Percentiles rank a stretch among this genome's conserved stretches.
Conservation (phyloP, 2,888 invertebrate species). For the Ectemnius continuus region DNA sequence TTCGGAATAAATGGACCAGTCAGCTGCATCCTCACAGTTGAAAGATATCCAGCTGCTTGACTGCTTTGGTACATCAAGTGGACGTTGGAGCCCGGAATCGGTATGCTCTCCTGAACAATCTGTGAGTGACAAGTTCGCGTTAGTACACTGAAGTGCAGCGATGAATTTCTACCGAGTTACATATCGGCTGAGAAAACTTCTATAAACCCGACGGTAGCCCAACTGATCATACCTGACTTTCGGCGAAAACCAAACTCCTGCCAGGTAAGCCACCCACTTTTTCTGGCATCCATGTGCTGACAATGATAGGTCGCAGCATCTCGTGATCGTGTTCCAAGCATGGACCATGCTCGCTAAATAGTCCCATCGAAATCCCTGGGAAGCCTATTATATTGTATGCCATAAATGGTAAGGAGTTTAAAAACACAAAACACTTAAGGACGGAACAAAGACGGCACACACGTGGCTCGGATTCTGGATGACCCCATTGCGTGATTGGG, state of each 20-base stretch:
- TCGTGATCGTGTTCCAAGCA: conserved; percentile 94
- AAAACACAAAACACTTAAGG: conserved; percentile 68
- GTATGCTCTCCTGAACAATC: conserved; percentile 97
- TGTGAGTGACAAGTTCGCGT: conserved; percentile 69
- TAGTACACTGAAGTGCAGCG: background rate
- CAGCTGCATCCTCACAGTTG: conserved; percentile 93
- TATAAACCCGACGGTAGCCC: background rate
- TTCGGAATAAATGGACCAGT: conserved; percentile 89
- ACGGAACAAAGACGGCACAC: conserved; percentile 70
- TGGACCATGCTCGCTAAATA: conserved; percentile 80
- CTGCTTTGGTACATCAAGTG: conserved; percentile 97
- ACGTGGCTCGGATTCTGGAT: conserved; percentile 42
- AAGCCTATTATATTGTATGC: conserved; percentile 77
- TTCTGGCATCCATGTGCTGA: conserved; percentile 94
- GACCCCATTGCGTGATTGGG: background rate
- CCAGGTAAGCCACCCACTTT: conserved; percentile 92
- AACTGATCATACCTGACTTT: conserved; percentile 86
- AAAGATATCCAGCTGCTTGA: conserved; percentile 95
- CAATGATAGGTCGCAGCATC: conserved; percentile 89
- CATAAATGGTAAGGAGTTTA: conserved; percentile 61
- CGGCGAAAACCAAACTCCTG: conserved; percentile 91
- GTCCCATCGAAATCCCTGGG: conserved; percentile 80
- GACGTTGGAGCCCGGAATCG: conserved; percentile 95
- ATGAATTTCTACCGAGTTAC: no score
- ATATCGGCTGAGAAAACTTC: no score